Evolutionary conservation across 2,797 vertebrate species (phyloP), one percentile per base, ranked within the genome.

Genomic region (Chelonia mydas): DNA sequence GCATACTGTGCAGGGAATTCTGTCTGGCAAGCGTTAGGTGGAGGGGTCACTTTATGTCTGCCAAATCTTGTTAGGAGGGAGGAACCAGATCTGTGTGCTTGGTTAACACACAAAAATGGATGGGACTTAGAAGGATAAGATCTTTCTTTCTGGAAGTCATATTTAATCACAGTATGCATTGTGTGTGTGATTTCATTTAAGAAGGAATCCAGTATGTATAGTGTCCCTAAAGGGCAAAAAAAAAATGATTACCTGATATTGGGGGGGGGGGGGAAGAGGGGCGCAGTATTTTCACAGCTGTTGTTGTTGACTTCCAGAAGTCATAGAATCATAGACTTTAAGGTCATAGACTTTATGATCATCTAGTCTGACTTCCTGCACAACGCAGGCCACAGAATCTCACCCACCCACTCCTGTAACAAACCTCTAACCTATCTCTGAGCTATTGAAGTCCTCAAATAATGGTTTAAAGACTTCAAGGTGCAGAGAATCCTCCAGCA

Each of bases 21-120:
- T 57, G 25, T 57, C 55, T 28, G 55, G 28, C 59, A 21, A 27
- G 49, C 51, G 19, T 79, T 51, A 79, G 49, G 17, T 79, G 28
- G 59, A 61, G 13, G 28, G 28, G 5, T 61, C 31, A 33, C 28
- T 61, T 77, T 81, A 76, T 19, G 6, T 77, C 0, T 0, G 13
- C 53, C 78, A 0, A 11, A 83, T 2, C 54, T 77, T 0, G 0
- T 33, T n/a, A 47, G 68, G 81, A 47, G 28, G 17, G 13, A 57
- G 31, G 45, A 82, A 72, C 47, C 65, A 84, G 23, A 47, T 31
- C 33, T 54, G 21, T 50, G 59, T 16, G 84, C 4, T 72, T 45
- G 3, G 68, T 6, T 15, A 27, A 82, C 50, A 55, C 7, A 25
- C 51, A 90, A 53, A 83, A 90, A 16, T 4, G 7, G 33, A 13